Conservation (phyloP, 37 sponge, comb jelly and placozoan species). For the Diacarnus erythraeanus region DNA sequence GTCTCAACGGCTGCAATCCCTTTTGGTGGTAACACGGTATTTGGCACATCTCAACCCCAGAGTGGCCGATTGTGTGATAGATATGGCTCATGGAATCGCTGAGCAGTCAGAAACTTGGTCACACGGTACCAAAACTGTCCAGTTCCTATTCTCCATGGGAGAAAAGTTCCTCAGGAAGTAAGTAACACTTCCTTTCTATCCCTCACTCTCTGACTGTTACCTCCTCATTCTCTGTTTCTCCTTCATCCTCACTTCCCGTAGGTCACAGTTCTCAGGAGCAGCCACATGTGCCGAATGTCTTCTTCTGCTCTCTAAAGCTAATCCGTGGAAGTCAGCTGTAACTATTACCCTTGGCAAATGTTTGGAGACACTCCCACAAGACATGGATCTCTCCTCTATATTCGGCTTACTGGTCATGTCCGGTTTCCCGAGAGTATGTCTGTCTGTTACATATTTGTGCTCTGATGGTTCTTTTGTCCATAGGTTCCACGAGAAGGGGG, state of each 20-base stretch:
- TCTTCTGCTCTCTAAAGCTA: constrained; percentile 41
- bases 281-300: constrained; percentile 53
- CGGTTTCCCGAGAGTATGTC: constrained; percentile 73
- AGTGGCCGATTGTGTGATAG: constrained; percentile 58
- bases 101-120: constrained; percentile 7
- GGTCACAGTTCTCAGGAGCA: constrained; percentile 63
- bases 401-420: constrained; percentile 70
- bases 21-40: constrained; percentile 47
- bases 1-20: constrained; percentile 13
- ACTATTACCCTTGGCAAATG: constrained; percentile 17
- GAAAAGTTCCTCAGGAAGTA: constrained; percentile 50
- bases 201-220: not conserved
- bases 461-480: not conserved
- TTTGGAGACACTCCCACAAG: constrained; percentile 32
- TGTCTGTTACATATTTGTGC: not conserved
- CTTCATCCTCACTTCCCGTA: not conserved
- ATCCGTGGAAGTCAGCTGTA: constrained; percentile 61
- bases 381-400: constrained; percentile 53
- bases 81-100: constrained; percentile 6
- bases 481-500: constrained; percentile 50
- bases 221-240: not conserved
- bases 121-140: constrained; percentile 39
- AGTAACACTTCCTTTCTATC: not conserved
- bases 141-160: constrained; percentile 60
- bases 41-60: constrained; percentile 56